These are phyloP conservation scores for Mustela lutreola DNA, from an alignment of 2,113 vertebrate species.

Conservation along the genomic window DNA sequence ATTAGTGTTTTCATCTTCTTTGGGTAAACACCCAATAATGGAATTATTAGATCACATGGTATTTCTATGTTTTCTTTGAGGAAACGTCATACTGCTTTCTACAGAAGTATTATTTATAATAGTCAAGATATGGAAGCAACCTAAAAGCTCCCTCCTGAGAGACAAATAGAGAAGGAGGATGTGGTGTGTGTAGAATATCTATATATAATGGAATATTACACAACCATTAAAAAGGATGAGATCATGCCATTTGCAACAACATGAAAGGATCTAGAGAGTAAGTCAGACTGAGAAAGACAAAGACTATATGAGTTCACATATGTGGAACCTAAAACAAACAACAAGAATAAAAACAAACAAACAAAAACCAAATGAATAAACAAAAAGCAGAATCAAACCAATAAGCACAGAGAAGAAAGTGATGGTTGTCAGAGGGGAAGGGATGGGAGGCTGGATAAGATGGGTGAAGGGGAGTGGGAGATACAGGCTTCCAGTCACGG, in stretches of 20 bases:
- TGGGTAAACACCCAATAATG: not conserved
- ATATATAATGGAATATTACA: not conserved
- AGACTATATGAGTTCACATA: not conserved
- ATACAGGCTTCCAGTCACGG: not conserved
- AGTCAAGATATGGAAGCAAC: not conserved
- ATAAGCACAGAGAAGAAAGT: not conserved
- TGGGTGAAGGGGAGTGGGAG: not conserved
- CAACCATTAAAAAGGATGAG: not conserved
- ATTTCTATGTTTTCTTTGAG: not conserved
- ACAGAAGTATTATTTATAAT: not conserved
- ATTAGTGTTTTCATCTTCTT: not conserved
- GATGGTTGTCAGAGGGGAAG: not conserved
- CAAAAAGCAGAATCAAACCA: not conserved
- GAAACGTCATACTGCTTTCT: not conserved
- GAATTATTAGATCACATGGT: not conserved
- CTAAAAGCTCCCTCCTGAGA: not conserved
- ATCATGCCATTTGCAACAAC: not conserved
- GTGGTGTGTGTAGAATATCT: not conserved
- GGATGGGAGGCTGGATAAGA: not conserved
- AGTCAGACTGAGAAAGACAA: not conserved
- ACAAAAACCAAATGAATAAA: not conserved
- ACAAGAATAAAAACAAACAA: not conserved
- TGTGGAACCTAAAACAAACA: not conserved
- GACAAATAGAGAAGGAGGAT: not conserved
- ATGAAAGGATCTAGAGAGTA: not conserved